Evolutionary conservation across 1,140 invertebrate species (phyloP), one percentile per base, ranked within the genome.

Genomic region (Archivesica marissinica): DNA sequence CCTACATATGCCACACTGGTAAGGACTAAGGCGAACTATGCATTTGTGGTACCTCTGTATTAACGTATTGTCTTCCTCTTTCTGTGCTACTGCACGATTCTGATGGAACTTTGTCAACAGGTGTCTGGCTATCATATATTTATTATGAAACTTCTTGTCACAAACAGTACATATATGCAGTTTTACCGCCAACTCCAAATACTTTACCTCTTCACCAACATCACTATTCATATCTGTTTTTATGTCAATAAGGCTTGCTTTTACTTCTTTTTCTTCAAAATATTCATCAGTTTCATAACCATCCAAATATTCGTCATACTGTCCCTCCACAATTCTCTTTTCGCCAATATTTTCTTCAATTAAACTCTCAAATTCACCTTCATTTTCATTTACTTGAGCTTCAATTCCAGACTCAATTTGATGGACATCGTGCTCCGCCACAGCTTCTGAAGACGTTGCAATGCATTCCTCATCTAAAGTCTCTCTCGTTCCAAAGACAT

Each of bases 1-100:
- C 59, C 96, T 95, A 93, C 97, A 98, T 0, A 96, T 94, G 28
- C 95, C 95, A 90, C 97, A 98, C 92, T 97, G 97, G 91, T 96
- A 98, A 0, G 97, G 97, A 78, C 96, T 96, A 88, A 97, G 96
- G 44, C 95, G 95, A 0, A 97, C 96, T 87, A 97, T 96, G 84
- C 95, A 96, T 74, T 94, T 95, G 91, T 97, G 97, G 92, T 98
- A 97, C 59, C 96, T 95, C 30, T 97, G 94, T 54, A 97, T 95
- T 88, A 97, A 95, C 30, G 94, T 68, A n/a, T 97, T 93, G 96
- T 96, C 38, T 11, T 89, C 82, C 20, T 87, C 59, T 0, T 89
- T 89, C 33, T 92, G 84, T 9, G 89, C 88, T 59, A 87, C 86
- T 23, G 91, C 87, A 20, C 91, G 89, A 76, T 91, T 91, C 44